Conservation (phyloP, 2,888 invertebrate genomes). For the Mechanitis mazaeus region DNA sequence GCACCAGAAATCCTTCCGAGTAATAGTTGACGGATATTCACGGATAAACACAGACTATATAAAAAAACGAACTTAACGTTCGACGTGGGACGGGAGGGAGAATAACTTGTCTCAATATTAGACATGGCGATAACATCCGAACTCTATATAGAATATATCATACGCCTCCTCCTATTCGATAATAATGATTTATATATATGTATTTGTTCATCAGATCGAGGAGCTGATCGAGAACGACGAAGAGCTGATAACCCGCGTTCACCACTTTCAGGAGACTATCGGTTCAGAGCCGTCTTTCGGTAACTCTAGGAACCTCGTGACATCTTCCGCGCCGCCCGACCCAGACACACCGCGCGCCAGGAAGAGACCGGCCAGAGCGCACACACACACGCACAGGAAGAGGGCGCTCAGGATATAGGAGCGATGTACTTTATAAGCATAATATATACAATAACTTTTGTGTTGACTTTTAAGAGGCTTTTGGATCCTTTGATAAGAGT, state of each 20-base stretch:
- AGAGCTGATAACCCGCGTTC: constrained; percentile 56
- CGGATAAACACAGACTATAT: no score
- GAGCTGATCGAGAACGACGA: constrained; percentile 64
- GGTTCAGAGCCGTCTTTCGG: constrained; percentile 51
- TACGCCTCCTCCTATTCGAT: no score
- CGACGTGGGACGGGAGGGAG: no score
- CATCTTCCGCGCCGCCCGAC: constrained; percentile 59
- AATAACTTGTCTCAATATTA: no score
- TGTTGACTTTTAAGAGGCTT: no score
- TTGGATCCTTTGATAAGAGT: no score
- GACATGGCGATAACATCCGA: not conserved
- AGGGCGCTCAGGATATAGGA: constrained; percentile 43
- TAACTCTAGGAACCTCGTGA: constrained; percentile 64
- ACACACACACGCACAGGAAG: constrained; percentile 33
- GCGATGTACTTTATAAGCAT: not conserved
- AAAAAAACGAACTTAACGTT: no score
- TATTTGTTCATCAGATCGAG: constrained; percentile 48
- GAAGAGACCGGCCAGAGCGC: constrained; percentile 32
- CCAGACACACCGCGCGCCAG: constrained; percentile 56
- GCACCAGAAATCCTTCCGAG: no score
- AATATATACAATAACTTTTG: not conserved
- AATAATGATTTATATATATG: not conserved
- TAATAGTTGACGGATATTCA: no score
- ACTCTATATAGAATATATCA: no score
- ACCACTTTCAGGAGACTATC: constrained; percentile 58